Base-by-base conservation (phyloP, 35 echinoderm and acorn worm species). In the Acanthaster planci region DNA sequence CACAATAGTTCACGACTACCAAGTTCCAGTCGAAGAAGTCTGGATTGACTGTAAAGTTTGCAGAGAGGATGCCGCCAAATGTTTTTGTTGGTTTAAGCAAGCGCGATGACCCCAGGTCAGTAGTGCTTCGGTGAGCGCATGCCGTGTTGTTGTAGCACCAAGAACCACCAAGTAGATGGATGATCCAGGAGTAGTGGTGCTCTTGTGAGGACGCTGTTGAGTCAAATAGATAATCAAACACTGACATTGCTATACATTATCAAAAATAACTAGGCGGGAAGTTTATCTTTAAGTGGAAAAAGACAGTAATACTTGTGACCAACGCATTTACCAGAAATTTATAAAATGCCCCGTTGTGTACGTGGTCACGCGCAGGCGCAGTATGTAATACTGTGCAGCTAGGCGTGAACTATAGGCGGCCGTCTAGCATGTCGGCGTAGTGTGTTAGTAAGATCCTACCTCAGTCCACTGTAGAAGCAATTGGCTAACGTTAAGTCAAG, bases 11-110 rank as follows among this genome's bases (percentile, higher is more conserved):
- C 3, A 94, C 23, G 5, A 59, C 57, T 7, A 76, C 92, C 18
- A 86, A 60, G 50, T 94, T 89, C 92, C 92, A 94, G 51, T 90
- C 56, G 51, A 86, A 83, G 60, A 94, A 94, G 53, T 94, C 92
- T 1, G 92, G 92, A 76, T 94, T 94, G 37, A 90, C 52, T 6
- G 76, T 47, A 0, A 76, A 68, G 67, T 94, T 60, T 14, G 55
- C 27, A 26, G 88, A 90, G 5, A 94, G 58, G 8, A 94, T 44
- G 0, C 92, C 92, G 38, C 78, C 55, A n/a, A 50, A 72, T 0
- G 54, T 0, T 1, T 81, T 35, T 15, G 19, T 50, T 2, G 22
- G 35, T 35, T 18, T 17, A 22, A 94, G 76, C 26, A 53, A 37
- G 9, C 27, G 40, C 26, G 82, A 90, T 37, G 92, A 94, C 16